These are phyloP conservation scores for Coelogynopora nodosa DNA, from an alignment of 2,888 invertebrate species.

Conservation along the genomic window DNA sequence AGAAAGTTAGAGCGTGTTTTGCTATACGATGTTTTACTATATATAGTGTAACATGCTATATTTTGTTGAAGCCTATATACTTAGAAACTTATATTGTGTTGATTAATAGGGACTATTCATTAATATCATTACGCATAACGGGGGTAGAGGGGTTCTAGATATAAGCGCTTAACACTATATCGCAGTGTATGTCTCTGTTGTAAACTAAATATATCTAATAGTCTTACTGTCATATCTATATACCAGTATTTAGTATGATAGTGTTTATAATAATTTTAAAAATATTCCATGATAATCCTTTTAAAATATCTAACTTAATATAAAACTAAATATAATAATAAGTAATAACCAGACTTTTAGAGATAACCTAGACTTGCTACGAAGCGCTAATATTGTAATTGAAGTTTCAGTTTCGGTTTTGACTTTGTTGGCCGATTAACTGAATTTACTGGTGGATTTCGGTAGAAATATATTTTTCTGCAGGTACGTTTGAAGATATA, in stretches of 20 bases:
- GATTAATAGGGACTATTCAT: not conserved
- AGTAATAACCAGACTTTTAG: not conserved
- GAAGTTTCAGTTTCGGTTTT: too few relatives aligned
- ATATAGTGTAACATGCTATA: not conserved
- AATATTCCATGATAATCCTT: slow-evolving; percentile 18
- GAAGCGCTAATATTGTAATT: too few relatives aligned
- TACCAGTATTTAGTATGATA: slow-evolving; percentile 17
- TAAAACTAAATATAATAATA: not conserved
- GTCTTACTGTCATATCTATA: slow-evolving; percentile 11
- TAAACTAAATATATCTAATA: slow-evolving; percentile 1
- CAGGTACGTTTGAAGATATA: too few relatives aligned
- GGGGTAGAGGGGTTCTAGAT: not conserved
- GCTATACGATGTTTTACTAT: slow-evolving; percentile 15
- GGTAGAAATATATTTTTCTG: too few relatives aligned
- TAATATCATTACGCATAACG: slow-evolving; percentile 18
- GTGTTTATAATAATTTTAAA: not conserved
- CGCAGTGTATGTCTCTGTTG: not conserved
- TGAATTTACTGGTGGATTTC: too few relatives aligned
- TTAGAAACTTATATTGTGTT: not conserved
- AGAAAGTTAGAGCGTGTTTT: slow-evolving; percentile 24
- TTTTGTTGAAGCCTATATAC: too few relatives aligned
- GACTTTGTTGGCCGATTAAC: too few relatives aligned
- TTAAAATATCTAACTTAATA: slow-evolving; percentile 18
- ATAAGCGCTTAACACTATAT: not conserved
- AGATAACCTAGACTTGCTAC: too few relatives aligned